Evolutionary conservation across 2,113 vertebrate genomes (phyloP).

Genomic region (Platanista minor): DNA sequence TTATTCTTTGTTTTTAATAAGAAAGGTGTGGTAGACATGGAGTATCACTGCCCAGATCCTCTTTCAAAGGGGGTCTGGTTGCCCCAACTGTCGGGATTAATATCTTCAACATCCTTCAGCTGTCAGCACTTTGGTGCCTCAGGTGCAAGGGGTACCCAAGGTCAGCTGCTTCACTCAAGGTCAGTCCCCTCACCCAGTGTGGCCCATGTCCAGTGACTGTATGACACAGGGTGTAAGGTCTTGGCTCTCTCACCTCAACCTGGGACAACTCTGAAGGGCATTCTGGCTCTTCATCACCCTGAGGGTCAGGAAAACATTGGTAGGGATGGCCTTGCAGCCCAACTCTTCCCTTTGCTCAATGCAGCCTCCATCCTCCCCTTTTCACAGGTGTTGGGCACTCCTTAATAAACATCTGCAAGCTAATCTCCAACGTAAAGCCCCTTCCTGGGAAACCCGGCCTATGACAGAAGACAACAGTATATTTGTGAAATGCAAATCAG

Average conservation of each 20-base stretch:
- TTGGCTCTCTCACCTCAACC: background rate
- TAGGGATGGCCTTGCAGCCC: no score
- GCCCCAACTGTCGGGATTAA: no score
- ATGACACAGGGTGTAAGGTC: background rate
- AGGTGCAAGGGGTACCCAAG: background rate
- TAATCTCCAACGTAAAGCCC: background rate
- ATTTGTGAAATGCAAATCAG: background rate
- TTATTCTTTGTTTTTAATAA: background rate
- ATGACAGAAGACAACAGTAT: background rate
- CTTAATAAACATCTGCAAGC: background rate
- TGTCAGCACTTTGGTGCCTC: background rate
- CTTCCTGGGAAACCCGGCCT: background rate
- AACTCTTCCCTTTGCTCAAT: background rate
- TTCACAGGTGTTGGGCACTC: background rate
- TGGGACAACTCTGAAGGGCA: background rate
- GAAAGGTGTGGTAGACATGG: background rate
- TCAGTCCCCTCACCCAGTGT: background rate
- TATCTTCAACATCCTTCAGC: background rate
- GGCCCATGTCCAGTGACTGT: background rate
- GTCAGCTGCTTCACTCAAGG: background rate
- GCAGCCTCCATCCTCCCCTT: background rate
- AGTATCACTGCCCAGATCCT: background rate
- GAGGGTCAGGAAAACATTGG: fast-evolving
- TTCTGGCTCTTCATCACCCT: background rate
- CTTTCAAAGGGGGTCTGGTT: background rate